Percentiles rank a stretch among this genome's conserved stretches.
Evolutionary conservation across 2,888 invertebrate genomes (phyloP).

Genomic region (Galeopsomyia nigrocyanea): DNA sequence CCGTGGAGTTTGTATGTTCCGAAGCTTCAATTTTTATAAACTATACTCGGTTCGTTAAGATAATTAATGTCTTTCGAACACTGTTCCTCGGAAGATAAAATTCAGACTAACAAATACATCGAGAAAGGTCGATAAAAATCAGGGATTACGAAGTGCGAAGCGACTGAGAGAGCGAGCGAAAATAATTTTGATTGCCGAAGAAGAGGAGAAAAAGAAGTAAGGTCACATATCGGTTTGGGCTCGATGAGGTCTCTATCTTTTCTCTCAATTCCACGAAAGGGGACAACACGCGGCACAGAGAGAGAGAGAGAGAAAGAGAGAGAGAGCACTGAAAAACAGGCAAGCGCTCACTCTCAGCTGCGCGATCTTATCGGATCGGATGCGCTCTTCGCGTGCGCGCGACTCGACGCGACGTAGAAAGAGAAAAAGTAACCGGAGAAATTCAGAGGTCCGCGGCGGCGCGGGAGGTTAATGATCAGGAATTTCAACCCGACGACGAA

Average conservation of each 20-base stretch:
- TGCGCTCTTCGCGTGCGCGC: neutral
- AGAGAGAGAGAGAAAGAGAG: no score
- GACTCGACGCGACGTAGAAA: constrained; percentile 5
- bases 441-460: constrained; percentile 26
- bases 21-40: no score
- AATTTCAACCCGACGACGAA: constrained; percentile 42
- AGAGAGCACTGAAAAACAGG: neutral
- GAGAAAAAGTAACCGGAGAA: constrained; percentile 21
- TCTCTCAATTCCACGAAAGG: constrained; percentile 50
- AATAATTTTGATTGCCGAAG: constrained; percentile 34
- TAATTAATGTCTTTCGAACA: no score
- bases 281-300: constrained; percentile 48
- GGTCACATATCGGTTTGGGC: constrained; percentile 17
- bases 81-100: no score
- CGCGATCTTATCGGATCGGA: constrained; percentile 49
- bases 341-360: constrained; percentile 36
- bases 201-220: constrained; percentile 8
- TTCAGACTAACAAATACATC: no score
- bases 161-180: neutral
- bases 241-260: constrained; percentile 54
- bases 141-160: no score
- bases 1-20: no score
- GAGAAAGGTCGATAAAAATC: no score
- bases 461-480: constrained; percentile 48
- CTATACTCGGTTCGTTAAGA: no score